A percentile compares a stretch with the other conserved stretches of the same genome.
Evolutionary conservation across 2,113 vertebrate genomes (phyloP).

Genomic region (Seriola quinqueradiata): DNA sequence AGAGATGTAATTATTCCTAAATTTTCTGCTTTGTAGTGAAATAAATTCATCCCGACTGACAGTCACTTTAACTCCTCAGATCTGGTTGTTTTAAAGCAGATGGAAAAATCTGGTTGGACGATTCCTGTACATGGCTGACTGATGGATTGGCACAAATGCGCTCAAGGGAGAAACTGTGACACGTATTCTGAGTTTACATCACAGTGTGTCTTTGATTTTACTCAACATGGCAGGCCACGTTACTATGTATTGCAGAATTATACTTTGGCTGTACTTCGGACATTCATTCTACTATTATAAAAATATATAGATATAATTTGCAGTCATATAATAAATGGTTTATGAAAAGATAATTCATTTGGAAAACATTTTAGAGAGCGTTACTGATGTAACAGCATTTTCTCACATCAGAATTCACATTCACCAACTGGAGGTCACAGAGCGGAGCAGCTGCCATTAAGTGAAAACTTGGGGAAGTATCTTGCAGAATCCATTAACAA

Average conservation of each 20-base stretch:
- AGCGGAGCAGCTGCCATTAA: slow-evolving; percentile 28
- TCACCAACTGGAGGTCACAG: slow-evolving; percentile 32
- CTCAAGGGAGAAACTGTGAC: slow-evolving; percentile 8
- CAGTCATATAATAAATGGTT: neutral
- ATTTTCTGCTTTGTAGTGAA: neutral
- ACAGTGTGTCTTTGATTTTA: slow-evolving; percentile 30
- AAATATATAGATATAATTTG: neutral
- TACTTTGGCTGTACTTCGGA: neutral
- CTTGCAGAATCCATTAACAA: slow-evolving; percentile 40
- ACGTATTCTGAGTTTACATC: slow-evolving; percentile 13
- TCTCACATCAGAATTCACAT: slow-evolving; percentile 1
- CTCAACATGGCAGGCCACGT: neutral
- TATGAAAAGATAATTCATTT: slow-evolving; percentile 1
- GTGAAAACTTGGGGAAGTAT: slow-evolving; percentile 5
- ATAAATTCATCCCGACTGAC: slow-evolving; percentile 33
- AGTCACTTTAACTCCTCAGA: slow-evolving; percentile 16
- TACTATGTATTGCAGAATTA: neutral
- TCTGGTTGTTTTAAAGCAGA: slow-evolving; percentile 16
- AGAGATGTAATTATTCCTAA: slow-evolving; percentile 1
- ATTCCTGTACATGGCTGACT: neutral
- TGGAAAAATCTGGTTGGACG: slow-evolving; percentile 11
- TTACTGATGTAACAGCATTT: slow-evolving; percentile 12
- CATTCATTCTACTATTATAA: too few relatives aligned
- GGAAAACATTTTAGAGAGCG: neutral
- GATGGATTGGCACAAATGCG: slow-evolving; percentile 11